phyloP scores from a whole-genome alignment of 2,888 invertebrate genomes.

The Tubulanus polymorphus region DNA sequence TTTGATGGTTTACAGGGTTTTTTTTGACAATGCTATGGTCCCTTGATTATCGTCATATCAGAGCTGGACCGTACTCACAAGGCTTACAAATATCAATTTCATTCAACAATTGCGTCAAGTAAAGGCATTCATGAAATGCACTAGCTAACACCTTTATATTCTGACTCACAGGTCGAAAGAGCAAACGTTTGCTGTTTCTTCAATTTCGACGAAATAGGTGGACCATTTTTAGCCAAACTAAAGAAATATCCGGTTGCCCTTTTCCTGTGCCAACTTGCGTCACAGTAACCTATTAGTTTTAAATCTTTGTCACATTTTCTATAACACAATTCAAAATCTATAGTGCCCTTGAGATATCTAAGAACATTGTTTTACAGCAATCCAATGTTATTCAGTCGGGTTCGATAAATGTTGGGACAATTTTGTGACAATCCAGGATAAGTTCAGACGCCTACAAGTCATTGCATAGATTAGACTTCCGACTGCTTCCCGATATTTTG shows the following conservation, averaged over 20 bases:
- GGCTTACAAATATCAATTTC: too few species aligned
- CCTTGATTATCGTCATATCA: too few species aligned
- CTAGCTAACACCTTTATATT: too few species aligned
- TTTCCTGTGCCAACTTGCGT: too few species aligned
- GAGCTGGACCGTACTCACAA: too few species aligned
- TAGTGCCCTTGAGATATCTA: conserved; percentile 10
- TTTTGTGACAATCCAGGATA: conserved; percentile 7
- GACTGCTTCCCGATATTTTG: conserved; percentile 5
- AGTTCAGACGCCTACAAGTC: conserved; percentile 8
- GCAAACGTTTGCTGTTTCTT: neutral
- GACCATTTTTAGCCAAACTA: neutral
- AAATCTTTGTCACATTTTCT: conserved; percentile 1
- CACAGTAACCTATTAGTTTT: neutral
- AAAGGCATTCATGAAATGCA: too few species aligned
- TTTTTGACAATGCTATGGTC: too few species aligned
- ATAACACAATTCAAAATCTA: conserved; percentile 3
- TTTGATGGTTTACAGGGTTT: too few species aligned
- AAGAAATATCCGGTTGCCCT: neutral
- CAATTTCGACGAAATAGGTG: neutral
- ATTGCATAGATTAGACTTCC: conserved; percentile 9
- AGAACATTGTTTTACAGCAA: conserved; percentile 9
- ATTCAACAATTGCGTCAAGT: too few species aligned
- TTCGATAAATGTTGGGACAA: conserved; percentile 9
- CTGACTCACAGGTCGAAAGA: too few species aligned
- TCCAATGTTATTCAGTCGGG: conserved; percentile 2